Evolutionary conservation across 2,797 vertebrate genomes (phyloP), one percentile per base, ranked within the genome.

Genomic region (Chaetophractus vellerosus): DNA sequence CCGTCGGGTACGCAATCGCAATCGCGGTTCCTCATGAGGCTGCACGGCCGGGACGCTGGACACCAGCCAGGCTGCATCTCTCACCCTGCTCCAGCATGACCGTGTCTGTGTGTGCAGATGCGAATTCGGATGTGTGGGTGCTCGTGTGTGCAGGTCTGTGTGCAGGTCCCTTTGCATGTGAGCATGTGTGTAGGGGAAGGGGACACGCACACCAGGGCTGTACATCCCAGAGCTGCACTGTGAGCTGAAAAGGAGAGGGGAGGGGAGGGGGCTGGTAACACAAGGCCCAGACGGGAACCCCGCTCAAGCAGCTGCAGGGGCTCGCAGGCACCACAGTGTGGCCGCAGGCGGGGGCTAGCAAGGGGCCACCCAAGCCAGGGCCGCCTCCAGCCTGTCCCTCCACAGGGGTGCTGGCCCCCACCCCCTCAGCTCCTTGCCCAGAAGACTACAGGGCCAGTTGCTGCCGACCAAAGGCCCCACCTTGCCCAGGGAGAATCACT

Each of bases 31-130:
- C 90, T 63, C 63, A 11, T 4, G 23, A 33, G 38, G 76, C 5
- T 4, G 7, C 0, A 1, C 4, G 6, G 23, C 1, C 2, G 50
- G 10, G 45, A 31, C 0, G 0, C 23, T 4, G 31, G 71, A 21
- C 11, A 19, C 52, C 16, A 4, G 69, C 57, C 9, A 1, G 28
- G 33, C n/a, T 0, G 45, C 5, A 10, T 8, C 45, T 45, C 45
- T 45, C 45, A 45, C 6, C 52, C 63, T 0, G 9, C 1, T 64
- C 11, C 15, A 59, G 9, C 8, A 1, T 61, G 59, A 9, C 4
- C 9, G 4, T 1, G 0, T 1, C 3, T 26, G 15, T 38, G 45
- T 11, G 4, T 26, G 16, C 8, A 55, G 4, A 26, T 16, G n/a
- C 11, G 69, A 24, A 24, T 1, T 7, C 10, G 11, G 5, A 36